Conservation (phyloP, 2,888 invertebrate species). For the Hypena proboscidalis region DNA sequence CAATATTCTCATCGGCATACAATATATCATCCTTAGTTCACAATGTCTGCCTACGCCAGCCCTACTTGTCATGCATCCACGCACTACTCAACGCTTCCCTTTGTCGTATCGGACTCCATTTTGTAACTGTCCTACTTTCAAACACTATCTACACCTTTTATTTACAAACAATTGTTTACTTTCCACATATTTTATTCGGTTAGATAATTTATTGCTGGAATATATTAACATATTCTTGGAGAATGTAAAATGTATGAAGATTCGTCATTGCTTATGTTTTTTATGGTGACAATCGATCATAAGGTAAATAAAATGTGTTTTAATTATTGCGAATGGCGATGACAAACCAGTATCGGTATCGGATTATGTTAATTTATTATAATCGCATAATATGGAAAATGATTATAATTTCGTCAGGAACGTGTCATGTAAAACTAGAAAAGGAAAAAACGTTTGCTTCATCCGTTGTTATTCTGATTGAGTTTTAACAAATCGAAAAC, state of each 20-base stretch:
- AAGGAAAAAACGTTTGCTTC: too few species aligned
- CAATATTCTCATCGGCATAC: neutral
- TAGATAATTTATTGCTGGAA: neutral
- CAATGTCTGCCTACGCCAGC: conserved; percentile 57
- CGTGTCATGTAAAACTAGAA: neutral
- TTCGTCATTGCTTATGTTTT: conserved; percentile 20
- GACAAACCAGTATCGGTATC: conserved; percentile 25
- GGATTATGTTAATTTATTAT: conserved; percentile 33
- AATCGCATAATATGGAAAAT: conserved; percentile 38
- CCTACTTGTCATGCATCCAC: conserved; percentile 48
- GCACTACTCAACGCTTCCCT: conserved; percentile 23
- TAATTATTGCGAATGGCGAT: conserved; percentile 27
- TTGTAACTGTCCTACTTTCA: conserved; percentile 19
- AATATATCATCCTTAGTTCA: conserved; percentile 33
- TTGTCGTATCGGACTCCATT: conserved; percentile 17
- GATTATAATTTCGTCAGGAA: conserved; percentile 13
- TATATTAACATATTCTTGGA: conserved; percentile 1
- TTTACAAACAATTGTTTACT: conserved; percentile 1
- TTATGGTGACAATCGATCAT: conserved; percentile 19
- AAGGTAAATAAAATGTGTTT: conserved; percentile 10
- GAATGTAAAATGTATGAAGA: neutral
- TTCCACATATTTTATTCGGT: neutral
- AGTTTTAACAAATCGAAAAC: too few species aligned
- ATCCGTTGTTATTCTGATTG: too few species aligned
- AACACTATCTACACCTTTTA: conserved; percentile 3